Percentiles rank a stretch among this genome's conserved stretches.
Evolutionary conservation across 2,888 invertebrate species (phyloP).

Genomic region (Microchrysa polita): DNA sequence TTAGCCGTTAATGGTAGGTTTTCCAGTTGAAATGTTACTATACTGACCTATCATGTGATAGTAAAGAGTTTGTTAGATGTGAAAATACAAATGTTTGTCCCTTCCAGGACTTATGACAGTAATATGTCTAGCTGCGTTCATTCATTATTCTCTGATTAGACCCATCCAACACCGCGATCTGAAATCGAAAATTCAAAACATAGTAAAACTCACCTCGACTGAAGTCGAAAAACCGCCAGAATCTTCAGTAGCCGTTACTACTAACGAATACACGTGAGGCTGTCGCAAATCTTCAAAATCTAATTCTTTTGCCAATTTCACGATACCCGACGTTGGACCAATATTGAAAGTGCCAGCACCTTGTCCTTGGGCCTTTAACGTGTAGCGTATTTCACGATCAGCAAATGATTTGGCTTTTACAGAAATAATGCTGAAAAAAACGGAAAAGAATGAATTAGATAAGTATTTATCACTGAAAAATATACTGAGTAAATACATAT

Average conservation of each 20-base stretch:
- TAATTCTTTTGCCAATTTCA: slow-evolving; percentile 93
- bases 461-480: slow-evolving; percentile 10
- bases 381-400: slow-evolving; percentile 95
- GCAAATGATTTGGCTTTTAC: slow-evolving; percentile 98
- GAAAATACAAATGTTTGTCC: too few species aligned
- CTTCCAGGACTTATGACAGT: too few species aligned
- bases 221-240: slow-evolving; percentile 97
- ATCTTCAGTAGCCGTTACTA: slow-evolving; percentile 95
- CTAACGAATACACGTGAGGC: slow-evolving; percentile 91
- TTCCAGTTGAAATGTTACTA: too few species aligned
- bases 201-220: slow-evolving; percentile 76
- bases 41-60: too few species aligned
- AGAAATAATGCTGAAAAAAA: slow-evolving; percentile 85
- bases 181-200: neutral
- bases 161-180: too few species aligned
- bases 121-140: too few species aligned
- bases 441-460: slow-evolving; percentile 44
- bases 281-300: slow-evolving; percentile 97
- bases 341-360: slow-evolving; percentile 96
- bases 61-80: too few species aligned
- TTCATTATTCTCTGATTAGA: too few species aligned
- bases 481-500: too few species aligned
- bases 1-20: too few species aligned
- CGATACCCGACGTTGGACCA: slow-evolving; percentile 92
- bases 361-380: slow-evolving; percentile 91